phyloP scores from a whole-genome alignment of 1,140 invertebrate species.

The Saxidomus purpurata region DNA sequence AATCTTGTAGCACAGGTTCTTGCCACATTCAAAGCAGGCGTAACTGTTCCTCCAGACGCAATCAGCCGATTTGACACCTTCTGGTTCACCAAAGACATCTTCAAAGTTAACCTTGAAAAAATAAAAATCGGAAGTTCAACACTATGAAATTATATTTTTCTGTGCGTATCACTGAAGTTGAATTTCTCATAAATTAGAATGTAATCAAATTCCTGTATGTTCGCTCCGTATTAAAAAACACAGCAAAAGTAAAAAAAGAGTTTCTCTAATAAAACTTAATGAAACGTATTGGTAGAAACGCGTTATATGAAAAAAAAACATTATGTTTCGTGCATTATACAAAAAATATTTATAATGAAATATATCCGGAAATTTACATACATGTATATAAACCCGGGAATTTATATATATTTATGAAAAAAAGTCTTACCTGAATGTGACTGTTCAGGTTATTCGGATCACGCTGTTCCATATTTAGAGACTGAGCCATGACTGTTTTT shows the following conservation, averaged over 20 bases:
- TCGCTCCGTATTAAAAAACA: too few relatives aligned
- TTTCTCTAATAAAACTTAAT: too few relatives aligned
- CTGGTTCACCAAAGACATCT: constrained; percentile 92
- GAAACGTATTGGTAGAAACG: too few relatives aligned
- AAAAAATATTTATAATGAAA: too few relatives aligned
- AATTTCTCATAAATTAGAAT: too few relatives aligned
- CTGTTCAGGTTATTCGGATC: constrained; percentile 61
- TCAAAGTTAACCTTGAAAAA: background rate
- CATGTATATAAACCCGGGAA: too few relatives aligned
- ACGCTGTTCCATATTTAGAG: constrained; percentile 41
- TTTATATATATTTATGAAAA: background rate
- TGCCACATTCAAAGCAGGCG: constrained; percentile 90
- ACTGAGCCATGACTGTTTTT: background rate
- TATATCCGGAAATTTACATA: too few relatives aligned
- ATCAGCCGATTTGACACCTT: constrained; percentile 90
- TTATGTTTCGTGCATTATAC: too few relatives aligned
- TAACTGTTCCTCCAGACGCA: constrained; percentile 92
- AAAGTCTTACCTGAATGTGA: constrained; percentile 51
- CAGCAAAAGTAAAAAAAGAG: too few relatives aligned
- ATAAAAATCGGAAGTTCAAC: background rate
- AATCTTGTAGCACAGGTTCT: constrained; percentile 91
- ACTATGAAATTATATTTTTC: background rate
- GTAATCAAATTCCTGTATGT: too few relatives aligned
- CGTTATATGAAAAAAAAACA: too few relatives aligned
- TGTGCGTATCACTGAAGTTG: too few relatives aligned